Evolutionary conservation across 2,888 invertebrate species (phyloP), one percentile per base, ranked within the genome.

Genomic region (Agrotis ipsilon): DNA sequence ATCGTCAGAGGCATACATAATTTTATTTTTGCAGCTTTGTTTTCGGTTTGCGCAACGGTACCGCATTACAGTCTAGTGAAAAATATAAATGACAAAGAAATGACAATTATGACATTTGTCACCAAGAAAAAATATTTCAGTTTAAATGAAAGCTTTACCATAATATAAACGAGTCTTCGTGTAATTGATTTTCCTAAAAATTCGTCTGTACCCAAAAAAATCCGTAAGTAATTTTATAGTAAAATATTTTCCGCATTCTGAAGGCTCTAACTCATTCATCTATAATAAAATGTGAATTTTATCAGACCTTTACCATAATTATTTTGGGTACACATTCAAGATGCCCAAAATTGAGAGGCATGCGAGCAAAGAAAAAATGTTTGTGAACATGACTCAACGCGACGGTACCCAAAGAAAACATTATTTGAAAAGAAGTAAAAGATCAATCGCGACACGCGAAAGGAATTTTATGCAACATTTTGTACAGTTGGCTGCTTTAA

Each of bases 401-500:
- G 49, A 70, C 57, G 48, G 72, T 60, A 62, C 64, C 60, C 58
- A 64, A 69, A 77, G 59, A 77, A 80, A 82, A 78, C 58, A 80
- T 81, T 65, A 75, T 67, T 75, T 76, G 72, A 76, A 75, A 73
- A 69, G 73, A 78, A 71, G 80, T 79, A 73, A 83, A 84, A 87
- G 83, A 86, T 86, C 84, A 86, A 89, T 86, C 83, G 87, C 82
- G 87, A 85, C 86, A 86, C 83, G 85, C 79, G 82, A 86, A 87
- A 85, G 66, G 80, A 90, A 89, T 90, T 89, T 90, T 86, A 91
- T 89, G 89, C 90, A 90, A 91, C 92, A 93, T 93, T 93, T 92
- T 91, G 90, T 93, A 88, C 91, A 90, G 90, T 89, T 86, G 91
- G 87, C 87, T 89, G 91, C 89, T 90, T 89, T 93, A 92, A 93